These are phyloP conservation scores for Drosophila borealis DNA, from an alignment of 2,888 invertebrate genomes.

Conservation along the genomic window DNA sequence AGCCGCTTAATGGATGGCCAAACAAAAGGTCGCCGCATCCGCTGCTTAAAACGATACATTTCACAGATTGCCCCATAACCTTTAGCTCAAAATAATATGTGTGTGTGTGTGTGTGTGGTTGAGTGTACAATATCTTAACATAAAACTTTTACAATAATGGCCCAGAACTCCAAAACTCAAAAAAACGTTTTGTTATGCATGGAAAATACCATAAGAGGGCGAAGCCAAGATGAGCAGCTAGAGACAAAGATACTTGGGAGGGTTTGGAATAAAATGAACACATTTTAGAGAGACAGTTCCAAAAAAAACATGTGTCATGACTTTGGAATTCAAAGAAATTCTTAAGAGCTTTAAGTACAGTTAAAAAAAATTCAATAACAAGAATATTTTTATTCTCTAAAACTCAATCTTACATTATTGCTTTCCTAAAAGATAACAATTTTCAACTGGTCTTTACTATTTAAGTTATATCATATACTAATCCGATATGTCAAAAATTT, in stretches of 20 bases:
- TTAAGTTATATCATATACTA: no score
- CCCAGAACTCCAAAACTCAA: conserved; percentile 2
- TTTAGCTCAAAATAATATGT: conserved; percentile 11
- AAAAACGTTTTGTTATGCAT: conserved; percentile 43
- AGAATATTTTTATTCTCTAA: no score
- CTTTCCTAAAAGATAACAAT: no score
- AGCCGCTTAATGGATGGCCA: conserved; percentile 73
- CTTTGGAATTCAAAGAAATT: neutral
- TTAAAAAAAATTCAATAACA: neutral
- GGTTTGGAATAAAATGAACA: conserved; percentile 16
- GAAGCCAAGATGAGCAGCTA: neutral
- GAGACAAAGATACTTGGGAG: neutral
- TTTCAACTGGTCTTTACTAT: no score
- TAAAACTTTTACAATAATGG: conserved; percentile 53
- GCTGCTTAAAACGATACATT: conserved; percentile 22
- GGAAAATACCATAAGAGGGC: neutral
- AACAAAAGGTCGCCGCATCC: conserved; percentile 67
- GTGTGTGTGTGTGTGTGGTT: neutral
- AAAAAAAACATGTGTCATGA: neutral
- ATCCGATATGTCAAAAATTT: no score
- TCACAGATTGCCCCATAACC: conserved; percentile 29
- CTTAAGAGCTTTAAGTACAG: neutral
- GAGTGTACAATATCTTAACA: conserved; percentile 51
- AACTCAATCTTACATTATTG: no score
- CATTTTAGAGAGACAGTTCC: conserved; percentile 12